phyloP scores from a whole-genome alignment of 64 coral and sea anemone genomes.

The Catalaphyllia jardinei region DNA sequence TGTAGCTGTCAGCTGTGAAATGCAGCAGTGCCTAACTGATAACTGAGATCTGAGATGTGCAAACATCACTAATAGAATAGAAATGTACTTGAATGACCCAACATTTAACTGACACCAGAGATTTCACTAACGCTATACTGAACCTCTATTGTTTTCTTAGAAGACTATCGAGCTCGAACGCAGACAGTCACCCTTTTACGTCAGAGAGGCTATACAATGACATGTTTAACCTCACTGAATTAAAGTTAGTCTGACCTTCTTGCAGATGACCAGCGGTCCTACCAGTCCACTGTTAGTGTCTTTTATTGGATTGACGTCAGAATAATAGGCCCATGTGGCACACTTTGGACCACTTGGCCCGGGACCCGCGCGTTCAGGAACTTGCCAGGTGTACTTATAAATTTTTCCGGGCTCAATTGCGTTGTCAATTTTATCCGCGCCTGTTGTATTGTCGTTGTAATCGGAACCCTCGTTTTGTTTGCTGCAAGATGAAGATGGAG shows the following conservation, averaged over 20 bases:
- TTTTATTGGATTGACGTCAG: conserved; percentile 80
- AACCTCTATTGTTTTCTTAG: too few species aligned
- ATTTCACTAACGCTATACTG: too few species aligned
- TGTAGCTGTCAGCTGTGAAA: too few species aligned
- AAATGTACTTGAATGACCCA: too few species aligned
- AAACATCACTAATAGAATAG: too few species aligned
- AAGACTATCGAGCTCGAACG: too few species aligned
- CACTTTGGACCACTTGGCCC: conserved; percentile 55
- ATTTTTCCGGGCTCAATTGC: conserved; percentile 28
- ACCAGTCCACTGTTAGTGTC: conserved; percentile 77
- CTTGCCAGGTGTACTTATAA: conserved; percentile 72
- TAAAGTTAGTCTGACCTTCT: conserved; percentile 45
- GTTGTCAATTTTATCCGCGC: conserved; percentile 23
- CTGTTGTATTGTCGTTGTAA: conserved; percentile 50
- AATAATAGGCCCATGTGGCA: conserved; percentile 83
- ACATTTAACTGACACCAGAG: too few species aligned
- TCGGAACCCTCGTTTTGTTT: conserved; percentile 76
- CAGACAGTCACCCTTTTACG: too few species aligned
- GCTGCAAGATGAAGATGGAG: conserved; percentile 14
- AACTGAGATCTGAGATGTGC: too few species aligned
- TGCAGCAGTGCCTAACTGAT: too few species aligned
- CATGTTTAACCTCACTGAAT: too few species aligned
- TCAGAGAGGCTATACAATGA: too few species aligned
- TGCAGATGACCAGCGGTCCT: conserved; percentile 72
- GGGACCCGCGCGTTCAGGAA: conserved; percentile 73